Evolutionary conservation across 2,797 vertebrate genomes (phyloP), one percentile per base, ranked within the genome.

Genomic region (Gymnocypris eckloni): DNA sequence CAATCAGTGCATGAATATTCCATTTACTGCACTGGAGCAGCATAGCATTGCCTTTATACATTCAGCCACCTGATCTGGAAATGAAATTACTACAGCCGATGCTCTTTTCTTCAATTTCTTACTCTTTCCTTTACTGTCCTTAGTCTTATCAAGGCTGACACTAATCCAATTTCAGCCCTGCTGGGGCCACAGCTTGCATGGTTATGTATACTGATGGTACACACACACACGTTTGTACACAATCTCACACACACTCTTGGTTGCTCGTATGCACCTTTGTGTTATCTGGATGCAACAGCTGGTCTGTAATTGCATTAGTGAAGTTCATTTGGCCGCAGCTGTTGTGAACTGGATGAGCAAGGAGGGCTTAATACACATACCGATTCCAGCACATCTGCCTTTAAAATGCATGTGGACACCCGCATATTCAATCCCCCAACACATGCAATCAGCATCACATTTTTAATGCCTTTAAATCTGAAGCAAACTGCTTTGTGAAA

Each of bases 1-100:
- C 85, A 91, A 92, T 91, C 92, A 92, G 92, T 93, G 93, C 94
- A 94, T 95, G 94, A 95, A 96, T 95, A 95, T 95, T 95, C 94
- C 93, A 96, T 95, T 95, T 95, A 94, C 92, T 95, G 91, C 92
- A 89, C 92, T 90, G 50, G 52, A 86, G 91, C 92, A 94, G 92
- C 90, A 92, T 94, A 93, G 93, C 90, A 86, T 89, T 88, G 80
- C 76, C 71, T 87, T 95, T 92, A 92, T 91, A 92, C 93, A 93
- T 94, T 95, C 92, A 92, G 87, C 88, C 89, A 90, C 89, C 90
- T 90, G 93, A 93, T 94, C 94, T 90, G 92, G 90, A 95, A 95
- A 95, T 95, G 91, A 94, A 95, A 95, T 95, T 94, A 95, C 93
- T 92, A 90, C 85, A 93, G 93, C 91, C 83, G 90, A 89, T 87